phyloP scores from a whole-genome alignment of 2,113 vertebrate genomes.

The Balaenoptera acutorostrata region DNA sequence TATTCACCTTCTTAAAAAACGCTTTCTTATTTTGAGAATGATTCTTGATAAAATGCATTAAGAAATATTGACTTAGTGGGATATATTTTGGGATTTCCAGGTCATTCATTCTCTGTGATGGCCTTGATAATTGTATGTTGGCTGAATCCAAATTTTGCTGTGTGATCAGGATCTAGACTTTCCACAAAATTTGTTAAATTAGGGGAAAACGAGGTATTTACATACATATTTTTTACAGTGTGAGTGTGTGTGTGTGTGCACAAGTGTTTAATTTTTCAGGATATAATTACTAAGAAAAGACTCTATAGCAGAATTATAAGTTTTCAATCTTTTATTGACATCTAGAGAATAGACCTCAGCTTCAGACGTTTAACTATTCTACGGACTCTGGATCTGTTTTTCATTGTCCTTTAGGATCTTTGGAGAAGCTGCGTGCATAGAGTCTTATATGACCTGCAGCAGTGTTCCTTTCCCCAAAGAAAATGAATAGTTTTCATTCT shows the following conservation, averaged over 20 bases:
- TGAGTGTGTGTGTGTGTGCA: background rate
- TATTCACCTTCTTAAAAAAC: background rate
- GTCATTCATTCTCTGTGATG: background rate
- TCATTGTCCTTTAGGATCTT: background rate
- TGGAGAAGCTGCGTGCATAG: background rate
- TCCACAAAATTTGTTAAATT: background rate
- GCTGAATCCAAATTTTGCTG: background rate
- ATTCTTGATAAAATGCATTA: background rate
- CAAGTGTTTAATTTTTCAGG: background rate
- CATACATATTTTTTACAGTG: background rate
- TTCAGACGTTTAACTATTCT: background rate
- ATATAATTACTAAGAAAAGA: background rate
- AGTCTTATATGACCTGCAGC: background rate
- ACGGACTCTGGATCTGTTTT: background rate
- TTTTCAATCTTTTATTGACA: background rate
- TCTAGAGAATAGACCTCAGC: background rate
- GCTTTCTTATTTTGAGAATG: background rate
- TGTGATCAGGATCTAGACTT: background rate
- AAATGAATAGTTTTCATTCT: background rate
- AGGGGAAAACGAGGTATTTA: background rate
- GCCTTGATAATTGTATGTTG: background rate
- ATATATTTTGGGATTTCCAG: background rate
- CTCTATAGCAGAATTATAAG: background rate
- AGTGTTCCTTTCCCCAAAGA: background rate
- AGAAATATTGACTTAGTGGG: background rate